Base-by-base conservation (phyloP, 2,888 invertebrate species). In the Pseudoips prasinana region DNA sequence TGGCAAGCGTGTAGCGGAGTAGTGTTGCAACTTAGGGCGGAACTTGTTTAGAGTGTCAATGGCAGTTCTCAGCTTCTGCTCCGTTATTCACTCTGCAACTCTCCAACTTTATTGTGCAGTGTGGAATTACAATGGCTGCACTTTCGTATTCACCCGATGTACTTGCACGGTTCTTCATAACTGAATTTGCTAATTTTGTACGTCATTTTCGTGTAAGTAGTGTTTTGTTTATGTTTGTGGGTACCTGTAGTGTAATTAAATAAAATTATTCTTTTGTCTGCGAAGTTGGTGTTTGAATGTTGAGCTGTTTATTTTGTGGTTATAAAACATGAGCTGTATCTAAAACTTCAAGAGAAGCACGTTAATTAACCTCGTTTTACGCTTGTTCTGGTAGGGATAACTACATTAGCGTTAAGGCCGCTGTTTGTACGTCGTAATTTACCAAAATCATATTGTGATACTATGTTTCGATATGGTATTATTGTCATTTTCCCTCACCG, bases 31-130 rank as follows among this genome's bases (percentile, higher is more conserved):
- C 60, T 73, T 68, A 56, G 65, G 56, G 35, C 52, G 59, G 58
- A 67, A 72, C 70, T 74, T 69, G 68, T 62, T 66, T 62, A 64
- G 56, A 60, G 72, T 73, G 73, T 72, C 74, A 69, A 68, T 73
- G 72, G 61, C 72, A 64, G 60, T 59, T 58, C 54, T 47, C 45
- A 47, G 57, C 53, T 64, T 55, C 57, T 47, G 53, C 51, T 45
- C 46, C 46, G 58, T 60, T 71, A 64, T 69, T 61, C 65, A 66
- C 63, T 61, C 48, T 33, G 42, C 53, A 57, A 64, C 51, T 57
- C 55, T 44, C 56, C 47, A 50, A 67, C 53, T 67, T 66, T 64
- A 65, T 59, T 59, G 63, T 62, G 42, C 46, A 33, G 43, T 46
- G 53, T 45, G 62, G 63, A 55, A 68, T 61, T 58, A 65, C 64